phyloP scores from a whole-genome alignment of 2,888 invertebrate genomes.

The Eupeodes latifasciatus region DNA sequence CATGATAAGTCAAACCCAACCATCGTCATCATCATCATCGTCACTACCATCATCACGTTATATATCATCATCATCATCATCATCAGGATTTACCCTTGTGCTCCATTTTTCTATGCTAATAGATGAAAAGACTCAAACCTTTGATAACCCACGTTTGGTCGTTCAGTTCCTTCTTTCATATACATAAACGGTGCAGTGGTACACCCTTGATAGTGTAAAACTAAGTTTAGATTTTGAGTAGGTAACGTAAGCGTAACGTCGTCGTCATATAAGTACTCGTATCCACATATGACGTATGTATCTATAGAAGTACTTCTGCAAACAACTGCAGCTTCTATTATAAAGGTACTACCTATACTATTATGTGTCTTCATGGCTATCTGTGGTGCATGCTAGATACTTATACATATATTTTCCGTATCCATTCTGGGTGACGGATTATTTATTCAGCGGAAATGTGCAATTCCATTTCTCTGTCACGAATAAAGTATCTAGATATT shows the following conservation, averaged over 20 bases:
- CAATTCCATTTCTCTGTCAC: conserved; percentile 73
- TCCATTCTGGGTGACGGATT: conserved; percentile 72
- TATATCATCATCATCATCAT: not conserved
- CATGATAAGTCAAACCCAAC: conserved; percentile 36
- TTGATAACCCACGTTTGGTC: conserved; percentile 59
- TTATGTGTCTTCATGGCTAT: conserved; percentile 9
- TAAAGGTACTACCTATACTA: not conserved
- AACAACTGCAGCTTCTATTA: not conserved
- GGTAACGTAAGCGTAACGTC: not conserved
- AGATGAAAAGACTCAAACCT: conserved; percentile 56
- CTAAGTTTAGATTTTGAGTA: conserved; percentile 2
- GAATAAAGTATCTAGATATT: conserved; percentile 47
- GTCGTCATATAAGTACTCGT: not conserved
- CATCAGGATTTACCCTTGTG: conserved; percentile 57
- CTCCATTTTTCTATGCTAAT: conserved; percentile 62
- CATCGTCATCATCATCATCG: conserved; percentile 15
- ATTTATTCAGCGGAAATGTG: conserved; percentile 73
- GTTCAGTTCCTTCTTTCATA: not conserved
- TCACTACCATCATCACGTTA: not conserved
- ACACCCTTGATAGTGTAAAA: conserved; percentile 38
- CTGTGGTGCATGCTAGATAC: not conserved
- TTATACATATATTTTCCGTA: conserved; percentile 15
- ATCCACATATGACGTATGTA: not conserved
- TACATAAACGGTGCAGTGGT: not conserved
- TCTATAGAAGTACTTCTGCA: too few relatives aligned